Evolutionary conservation across 2,797 vertebrate species (phyloP), one percentile per base, ranked within the genome.

Genomic region (Coendou prehensilis): DNA sequence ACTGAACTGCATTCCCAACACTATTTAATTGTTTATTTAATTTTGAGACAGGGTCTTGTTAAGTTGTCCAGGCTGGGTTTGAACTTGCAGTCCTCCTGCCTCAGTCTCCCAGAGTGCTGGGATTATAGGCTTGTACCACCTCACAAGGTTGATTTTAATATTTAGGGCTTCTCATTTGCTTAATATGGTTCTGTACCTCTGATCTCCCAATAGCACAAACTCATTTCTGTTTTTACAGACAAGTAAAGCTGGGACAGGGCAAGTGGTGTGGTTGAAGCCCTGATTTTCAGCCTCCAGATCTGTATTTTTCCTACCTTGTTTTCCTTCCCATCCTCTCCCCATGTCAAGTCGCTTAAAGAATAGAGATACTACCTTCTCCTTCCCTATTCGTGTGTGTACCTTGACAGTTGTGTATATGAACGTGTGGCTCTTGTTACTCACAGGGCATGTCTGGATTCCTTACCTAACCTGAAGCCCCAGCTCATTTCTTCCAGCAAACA

Each of bases 341-440:
- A 0, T 26, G 61, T 78, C 17, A 45, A 17, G 56, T 71, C 54
- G 26, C 80, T 94, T 86, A 87, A 63, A 30, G 30, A 52, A 20
- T 64, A 23, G 41, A 17, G 50, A 47, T 20, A 1, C 83, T 88
- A 61, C 59, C 61, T 33, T 59, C 57, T 79, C 3, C 11, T 47
- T 73, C 6, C 3, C 41, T 7, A 9, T 22, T 33, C 14, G 5
- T 26, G 1, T 22, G 28, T 41, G 81, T 4, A 5, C 52, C n/a
- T 50, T 61, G 45, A 0, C 14, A 0, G 20, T 47, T 17, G 0
- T 63, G 9, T 75, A 8, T 4, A 0, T 18, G 17, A 76, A 26
- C 18, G 8, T 0, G 0, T 22, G 91, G 9, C 75, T 37, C 4
- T n/a, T 4, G 0, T 63, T 52, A 52, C 9, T 20, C 63, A 45